Conservation (phyloP, 2,113 vertebrate genomes). For the Agapornis roseicollis region DNA sequence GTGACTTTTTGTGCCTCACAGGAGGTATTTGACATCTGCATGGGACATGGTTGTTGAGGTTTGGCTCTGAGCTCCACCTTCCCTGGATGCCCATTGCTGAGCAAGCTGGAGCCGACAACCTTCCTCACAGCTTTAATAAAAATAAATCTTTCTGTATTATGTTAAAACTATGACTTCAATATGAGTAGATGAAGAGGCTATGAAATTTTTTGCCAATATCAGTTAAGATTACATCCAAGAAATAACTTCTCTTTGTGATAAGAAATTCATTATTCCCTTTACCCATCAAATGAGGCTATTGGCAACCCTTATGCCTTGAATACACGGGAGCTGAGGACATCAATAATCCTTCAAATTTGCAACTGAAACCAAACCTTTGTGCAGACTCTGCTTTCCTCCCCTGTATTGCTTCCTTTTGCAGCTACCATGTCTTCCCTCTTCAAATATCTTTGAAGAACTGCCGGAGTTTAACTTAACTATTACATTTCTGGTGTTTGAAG, state of each 20-base stretch:
- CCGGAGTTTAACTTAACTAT: not conserved
- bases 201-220: slow-evolving; percentile 3
- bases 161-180: not conserved
- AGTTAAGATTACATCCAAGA: not conserved
- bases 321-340: not conserved
- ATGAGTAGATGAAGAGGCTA: slow-evolving; percentile 1
- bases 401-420: not conserved
- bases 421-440: not conserved
- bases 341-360: not conserved
- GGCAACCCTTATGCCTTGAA: not conserved
- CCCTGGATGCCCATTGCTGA: not conserved
- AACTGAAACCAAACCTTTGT: not conserved
- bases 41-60: not conserved
- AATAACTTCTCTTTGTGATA: not conserved
- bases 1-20: not conserved
- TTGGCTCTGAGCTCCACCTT: not conserved
- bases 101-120: not conserved
- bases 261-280: slow-evolving; percentile 34
- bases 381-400: not conserved
- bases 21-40: not conserved
- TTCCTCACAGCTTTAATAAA: not conserved
- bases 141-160: slow-evolving; percentile 2
- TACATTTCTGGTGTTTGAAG: not conserved
- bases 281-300: not conserved
- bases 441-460: not conserved